A percentile compares a stretch with the other conserved stretches of the same genome.
Evolutionary conservation across 2,113 vertebrate species (phyloP).

Genomic region (Austrofundulus limnaeus): DNA sequence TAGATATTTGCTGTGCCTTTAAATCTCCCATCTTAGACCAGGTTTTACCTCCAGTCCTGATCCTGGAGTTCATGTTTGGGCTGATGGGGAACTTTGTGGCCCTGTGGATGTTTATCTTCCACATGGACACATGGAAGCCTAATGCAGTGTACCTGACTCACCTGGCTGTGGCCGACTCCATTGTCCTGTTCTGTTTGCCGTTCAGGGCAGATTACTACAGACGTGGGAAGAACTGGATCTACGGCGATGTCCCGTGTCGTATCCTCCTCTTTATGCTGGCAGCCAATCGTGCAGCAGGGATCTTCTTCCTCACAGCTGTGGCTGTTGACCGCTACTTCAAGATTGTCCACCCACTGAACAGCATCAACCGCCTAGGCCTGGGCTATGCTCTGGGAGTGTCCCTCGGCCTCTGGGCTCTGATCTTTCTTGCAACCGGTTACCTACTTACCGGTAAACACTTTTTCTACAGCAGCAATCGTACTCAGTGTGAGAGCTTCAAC

Average conservation of each 20-base stretch:
- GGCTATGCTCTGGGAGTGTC: constrained; percentile 70
- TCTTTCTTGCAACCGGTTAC: constrained; percentile 72
- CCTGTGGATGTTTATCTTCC: constrained; percentile 78
- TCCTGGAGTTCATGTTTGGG: constrained; percentile 78
- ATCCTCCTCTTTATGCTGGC: constrained; percentile 78
- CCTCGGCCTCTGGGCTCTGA: constrained; percentile 70
- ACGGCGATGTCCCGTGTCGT: constrained; percentile 74
- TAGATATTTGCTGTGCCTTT: constrained; percentile 71
- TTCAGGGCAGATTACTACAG: constrained; percentile 82
- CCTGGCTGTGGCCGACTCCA: constrained; percentile 77
- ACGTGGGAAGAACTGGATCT: constrained; percentile 76
- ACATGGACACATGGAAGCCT: constrained; percentile 79
- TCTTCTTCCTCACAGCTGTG: constrained; percentile 82
- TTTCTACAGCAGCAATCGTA: constrained; percentile 62
- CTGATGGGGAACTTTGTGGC: constrained; percentile 75
- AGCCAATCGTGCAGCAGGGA: constrained; percentile 74
- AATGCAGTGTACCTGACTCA: constrained; percentile 79
- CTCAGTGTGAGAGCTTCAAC: constrained; percentile 82
- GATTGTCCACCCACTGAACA: constrained; percentile 74
- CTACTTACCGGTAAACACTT: constrained; percentile 69
- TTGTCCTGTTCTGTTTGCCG: constrained; percentile 79
- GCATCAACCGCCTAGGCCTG: constrained; percentile 72
- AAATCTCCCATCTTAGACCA: constrained; percentile 67
- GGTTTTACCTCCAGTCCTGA: constrained; percentile 74
- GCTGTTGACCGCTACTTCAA: constrained; percentile 80